phyloP scores from a whole-genome alignment of 2,113 vertebrate genomes.

The Antigone vipio region DNA sequence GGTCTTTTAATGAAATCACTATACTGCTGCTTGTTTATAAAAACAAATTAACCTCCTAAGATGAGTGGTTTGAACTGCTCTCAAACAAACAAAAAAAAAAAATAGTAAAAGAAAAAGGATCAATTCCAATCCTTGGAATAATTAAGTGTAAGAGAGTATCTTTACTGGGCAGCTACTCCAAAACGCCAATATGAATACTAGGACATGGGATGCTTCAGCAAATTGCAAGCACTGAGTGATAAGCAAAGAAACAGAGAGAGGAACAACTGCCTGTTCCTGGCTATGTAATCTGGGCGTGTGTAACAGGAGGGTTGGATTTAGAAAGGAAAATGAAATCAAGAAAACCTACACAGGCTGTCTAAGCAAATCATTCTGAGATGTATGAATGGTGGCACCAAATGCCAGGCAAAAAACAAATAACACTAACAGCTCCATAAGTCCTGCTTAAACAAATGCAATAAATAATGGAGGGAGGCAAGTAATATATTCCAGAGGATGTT shows the following conservation, averaged over 20 bases:
- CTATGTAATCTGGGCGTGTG: neutral
- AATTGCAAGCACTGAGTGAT: neutral
- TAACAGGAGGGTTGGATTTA: neutral
- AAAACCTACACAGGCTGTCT: neutral
- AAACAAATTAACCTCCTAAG: conserved; percentile 1
- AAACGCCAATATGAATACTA: neutral
- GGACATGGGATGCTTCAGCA: neutral
- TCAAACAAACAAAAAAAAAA: neutral
- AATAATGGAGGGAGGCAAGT: conserved; percentile 56
- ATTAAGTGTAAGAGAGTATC: neutral
- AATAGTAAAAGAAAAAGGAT: neutral
- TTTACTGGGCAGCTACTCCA: neutral
- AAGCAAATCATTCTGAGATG: conserved; percentile 37
- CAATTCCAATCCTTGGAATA: neutral
- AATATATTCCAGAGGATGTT: conserved; percentile 57
- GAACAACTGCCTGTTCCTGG: neutral
- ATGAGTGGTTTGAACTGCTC: neutral
- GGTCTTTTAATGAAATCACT: neutral
- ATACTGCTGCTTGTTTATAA: neutral
- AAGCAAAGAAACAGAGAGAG: neutral
- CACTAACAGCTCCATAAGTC: conserved; percentile 49
- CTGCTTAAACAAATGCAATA: conserved; percentile 52
- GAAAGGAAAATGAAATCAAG: conserved; percentile 28
- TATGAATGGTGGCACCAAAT: conserved; percentile 42
- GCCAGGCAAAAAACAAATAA: conserved; percentile 56